Evolutionary conservation across 2,797 vertebrate species (phyloP).

Genomic region (Nannoperca australis): DNA sequence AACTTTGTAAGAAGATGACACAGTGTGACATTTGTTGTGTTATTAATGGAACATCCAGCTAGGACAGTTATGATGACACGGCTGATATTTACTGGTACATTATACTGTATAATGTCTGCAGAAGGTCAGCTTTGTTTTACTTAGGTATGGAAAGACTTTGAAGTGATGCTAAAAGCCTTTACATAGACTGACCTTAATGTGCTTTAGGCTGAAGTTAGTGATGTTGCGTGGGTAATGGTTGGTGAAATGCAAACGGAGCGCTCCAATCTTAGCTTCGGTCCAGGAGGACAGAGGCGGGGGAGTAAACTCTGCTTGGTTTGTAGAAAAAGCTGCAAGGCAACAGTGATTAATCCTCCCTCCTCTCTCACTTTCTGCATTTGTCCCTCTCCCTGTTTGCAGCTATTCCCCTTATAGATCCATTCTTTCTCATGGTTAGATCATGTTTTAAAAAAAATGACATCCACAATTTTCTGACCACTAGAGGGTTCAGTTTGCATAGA

Average conservation of each 20-base stretch:
- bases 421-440: slow-evolving; percentile 18
- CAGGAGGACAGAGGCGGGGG: slow-evolving; percentile 60
- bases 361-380: slow-evolving; percentile 41
- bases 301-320: slow-evolving; percentile 58
- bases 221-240: slow-evolving; percentile 69
- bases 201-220: slow-evolving; percentile 65
- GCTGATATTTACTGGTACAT: slow-evolving; percentile 43
- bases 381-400: slow-evolving; percentile 32
- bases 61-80: neutral
- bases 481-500: neutral
- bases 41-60: slow-evolving; percentile 30
- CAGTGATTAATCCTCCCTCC: slow-evolving; percentile 71
- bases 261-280: slow-evolving; percentile 58
- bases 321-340: slow-evolving; percentile 63
- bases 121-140: slow-evolving; percentile 51
- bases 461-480: neutral
- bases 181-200: slow-evolving; percentile 71
- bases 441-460: slow-evolving; percentile 5
- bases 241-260: slow-evolving; percentile 72
- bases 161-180: slow-evolving; percentile 60
- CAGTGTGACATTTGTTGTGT: slow-evolving; percentile 51
- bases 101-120: slow-evolving; percentile 11
- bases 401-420: slow-evolving; percentile 22
- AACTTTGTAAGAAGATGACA: slow-evolving; percentile 44
- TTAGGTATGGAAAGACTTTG: slow-evolving; percentile 28